These are phyloP conservation scores for Drosophila yooni DNA, from an alignment of 2,888 invertebrate genomes.

Conservation along the genomic window DNA sequence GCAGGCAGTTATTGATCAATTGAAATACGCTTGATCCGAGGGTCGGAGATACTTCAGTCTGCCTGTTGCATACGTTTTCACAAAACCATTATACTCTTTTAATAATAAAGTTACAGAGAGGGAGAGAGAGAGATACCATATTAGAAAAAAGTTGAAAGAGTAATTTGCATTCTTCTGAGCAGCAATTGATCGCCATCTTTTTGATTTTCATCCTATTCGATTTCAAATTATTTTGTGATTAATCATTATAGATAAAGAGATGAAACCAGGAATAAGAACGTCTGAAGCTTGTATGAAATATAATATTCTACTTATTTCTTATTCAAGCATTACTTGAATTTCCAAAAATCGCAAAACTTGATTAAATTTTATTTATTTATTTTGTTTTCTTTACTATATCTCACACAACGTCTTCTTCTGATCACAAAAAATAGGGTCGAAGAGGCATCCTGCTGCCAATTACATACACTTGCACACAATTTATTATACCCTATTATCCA, in stretches of 20 bases:
- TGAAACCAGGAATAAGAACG: not conserved
- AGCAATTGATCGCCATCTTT: too few species aligned
- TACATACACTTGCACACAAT: not conserved
- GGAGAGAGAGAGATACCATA: not conserved
- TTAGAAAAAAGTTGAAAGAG: not conserved
- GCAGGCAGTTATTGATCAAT: not conserved
- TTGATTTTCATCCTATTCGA: not conserved
- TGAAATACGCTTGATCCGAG: not conserved
- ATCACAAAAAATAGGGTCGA: not conserved
- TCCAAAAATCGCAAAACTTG: not conserved
- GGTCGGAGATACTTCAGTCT: too few species aligned
- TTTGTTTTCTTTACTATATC: not conserved
- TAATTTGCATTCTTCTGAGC: not conserved
- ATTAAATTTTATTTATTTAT: not conserved
- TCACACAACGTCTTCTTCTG: not conserved
- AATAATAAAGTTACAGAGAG: not conserved
- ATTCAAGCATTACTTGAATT: not conserved
- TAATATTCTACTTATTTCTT: not conserved
- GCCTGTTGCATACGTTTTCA: not conserved
- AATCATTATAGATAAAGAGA: not conserved
- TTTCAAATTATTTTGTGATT: too few species aligned
- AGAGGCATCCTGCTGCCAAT: not conserved
- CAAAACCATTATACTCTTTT: not conserved
- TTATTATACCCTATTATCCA: constrained; percentile 2
- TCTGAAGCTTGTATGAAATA: not conserved